Percentiles rank a stretch among this genome's conserved stretches.
phyloP scores from a whole-genome alignment of 2,888 invertebrate genomes.

The Clivina fossor region DNA sequence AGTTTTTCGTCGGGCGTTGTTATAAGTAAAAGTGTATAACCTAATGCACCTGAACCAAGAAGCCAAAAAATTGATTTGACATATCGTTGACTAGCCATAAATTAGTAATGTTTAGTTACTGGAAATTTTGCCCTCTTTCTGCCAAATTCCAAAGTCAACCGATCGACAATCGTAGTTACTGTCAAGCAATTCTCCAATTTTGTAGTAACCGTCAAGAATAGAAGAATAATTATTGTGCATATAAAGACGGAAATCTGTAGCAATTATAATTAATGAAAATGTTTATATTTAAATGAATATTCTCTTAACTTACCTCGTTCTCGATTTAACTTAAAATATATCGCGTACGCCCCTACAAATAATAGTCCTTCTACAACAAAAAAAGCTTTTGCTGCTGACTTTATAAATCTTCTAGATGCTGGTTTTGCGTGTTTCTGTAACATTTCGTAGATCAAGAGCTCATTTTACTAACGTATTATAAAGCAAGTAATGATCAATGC shows the following conservation, averaged over 20 bases:
- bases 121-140: constrained; percentile 57
- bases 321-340: constrained; percentile 70
- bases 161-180: constrained; percentile 56
- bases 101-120: constrained; percentile 56
- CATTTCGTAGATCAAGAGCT: constrained; percentile 55
- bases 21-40: constrained; percentile 62
- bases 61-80: constrained; percentile 61
- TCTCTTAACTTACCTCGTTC: constrained; percentile 73
- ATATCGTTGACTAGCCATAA: constrained; percentile 54
- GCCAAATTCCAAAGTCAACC: constrained; percentile 61
- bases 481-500: not conserved
- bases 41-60: constrained; percentile 61
- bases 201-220: constrained; percentile 69
- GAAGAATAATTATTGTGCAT: constrained; percentile 67
- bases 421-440: constrained; percentile 65
- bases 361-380: constrained; percentile 62
- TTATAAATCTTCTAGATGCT: constrained; percentile 57
- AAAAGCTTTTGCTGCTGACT: constrained; percentile 58
- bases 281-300: constrained; percentile 38
- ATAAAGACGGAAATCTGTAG: constrained; percentile 71
- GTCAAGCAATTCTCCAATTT: constrained; percentile 65
- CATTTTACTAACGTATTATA: not conserved
- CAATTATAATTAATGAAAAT: constrained; percentile 34
- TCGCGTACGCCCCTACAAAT: constrained; percentile 62
- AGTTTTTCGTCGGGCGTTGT: constrained; percentile 56